Conservation (phyloP, 2,888 invertebrate genomes). For the Hemicrepidius hirtus region DNA sequence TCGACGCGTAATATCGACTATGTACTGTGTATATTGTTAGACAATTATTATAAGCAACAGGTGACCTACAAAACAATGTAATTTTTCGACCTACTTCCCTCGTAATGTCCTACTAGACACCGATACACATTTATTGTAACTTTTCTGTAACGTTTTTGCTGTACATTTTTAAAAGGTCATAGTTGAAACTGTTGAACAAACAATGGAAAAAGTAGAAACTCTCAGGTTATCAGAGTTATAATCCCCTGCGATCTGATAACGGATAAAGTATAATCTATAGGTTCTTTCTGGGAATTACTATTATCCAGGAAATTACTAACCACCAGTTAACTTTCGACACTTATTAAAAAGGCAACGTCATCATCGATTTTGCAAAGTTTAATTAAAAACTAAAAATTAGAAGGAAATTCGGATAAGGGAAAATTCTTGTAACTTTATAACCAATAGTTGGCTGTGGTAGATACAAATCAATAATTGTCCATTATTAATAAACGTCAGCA, state of each 20-base stretch:
- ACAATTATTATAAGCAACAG: slow-evolving; percentile 32
- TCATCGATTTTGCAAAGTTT: no score
- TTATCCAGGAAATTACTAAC: not conserved
- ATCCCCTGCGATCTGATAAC: slow-evolving; percentile 3
- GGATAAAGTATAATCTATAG: not conserved
- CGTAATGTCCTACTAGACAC: not conserved
- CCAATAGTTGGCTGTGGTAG: no score
- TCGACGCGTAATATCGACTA: not conserved
- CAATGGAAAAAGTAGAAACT: slow-evolving; percentile 9
- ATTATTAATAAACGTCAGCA: no score
- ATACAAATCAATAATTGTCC: no score
- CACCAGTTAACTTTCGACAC: not conserved
- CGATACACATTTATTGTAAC: not conserved
- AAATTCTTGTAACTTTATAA: no score
- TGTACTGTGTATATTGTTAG: not conserved
- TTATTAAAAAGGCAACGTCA: not conserved
- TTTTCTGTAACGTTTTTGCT: not conserved
- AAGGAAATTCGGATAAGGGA: no score
- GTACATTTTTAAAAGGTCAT: not conserved
- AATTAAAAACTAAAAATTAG: no score
- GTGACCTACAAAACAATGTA: slow-evolving; percentile 32
- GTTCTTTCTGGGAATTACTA: not conserved
- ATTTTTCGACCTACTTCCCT: slow-evolving; percentile 21
- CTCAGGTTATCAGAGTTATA: slow-evolving; percentile 3
- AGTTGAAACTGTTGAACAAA: slow-evolving; percentile 4